phyloP scores from a whole-genome alignment of 2,113 vertebrate genomes.

The Telmatochromis sp. region DNA sequence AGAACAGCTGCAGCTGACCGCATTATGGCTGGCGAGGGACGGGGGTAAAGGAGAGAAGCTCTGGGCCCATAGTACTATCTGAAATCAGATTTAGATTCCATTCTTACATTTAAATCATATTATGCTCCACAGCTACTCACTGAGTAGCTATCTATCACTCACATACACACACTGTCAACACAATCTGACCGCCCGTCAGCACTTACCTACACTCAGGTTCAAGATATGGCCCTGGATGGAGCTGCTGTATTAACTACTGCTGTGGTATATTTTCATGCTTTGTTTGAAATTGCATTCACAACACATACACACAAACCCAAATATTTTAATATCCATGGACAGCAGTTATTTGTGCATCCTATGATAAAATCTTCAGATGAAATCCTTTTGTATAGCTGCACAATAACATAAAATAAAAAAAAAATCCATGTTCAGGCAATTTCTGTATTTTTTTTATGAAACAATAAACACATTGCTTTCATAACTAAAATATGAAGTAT shows the following conservation, averaged over 20 bases:
- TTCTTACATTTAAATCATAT: conserved; percentile 58
- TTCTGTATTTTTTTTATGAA: background rate
- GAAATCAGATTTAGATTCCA: conserved; percentile 63
- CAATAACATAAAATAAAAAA: background rate
- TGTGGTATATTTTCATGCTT: background rate
- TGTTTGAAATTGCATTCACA: background rate
- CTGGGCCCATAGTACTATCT: conserved; percentile 38
- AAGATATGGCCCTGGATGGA: conserved; percentile 12
- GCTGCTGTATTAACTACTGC: background rate
- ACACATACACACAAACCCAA: background rate
- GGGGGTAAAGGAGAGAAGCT: conserved; percentile 51
- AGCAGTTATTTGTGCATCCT: background rate
- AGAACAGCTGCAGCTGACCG: conserved; percentile 32
- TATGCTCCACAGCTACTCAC: conserved; percentile 48
- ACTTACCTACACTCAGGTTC: conserved; percentile 27
- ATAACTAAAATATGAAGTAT: conserved; percentile 31
- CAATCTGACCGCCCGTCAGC: conserved; percentile 47
- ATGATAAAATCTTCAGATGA: background rate
- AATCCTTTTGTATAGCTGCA: background rate
- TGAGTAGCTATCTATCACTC: conserved; percentile 48
- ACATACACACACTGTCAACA: conserved; percentile 30
- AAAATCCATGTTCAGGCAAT: background rate
- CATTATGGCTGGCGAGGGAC: conserved; percentile 35
- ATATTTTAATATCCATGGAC: background rate
- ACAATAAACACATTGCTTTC: conserved; percentile 3